Evolutionary conservation across 2,113 vertebrate species (phyloP), one percentile per base, ranked within the genome.

Genomic region (Balaeniceps rex): DNA sequence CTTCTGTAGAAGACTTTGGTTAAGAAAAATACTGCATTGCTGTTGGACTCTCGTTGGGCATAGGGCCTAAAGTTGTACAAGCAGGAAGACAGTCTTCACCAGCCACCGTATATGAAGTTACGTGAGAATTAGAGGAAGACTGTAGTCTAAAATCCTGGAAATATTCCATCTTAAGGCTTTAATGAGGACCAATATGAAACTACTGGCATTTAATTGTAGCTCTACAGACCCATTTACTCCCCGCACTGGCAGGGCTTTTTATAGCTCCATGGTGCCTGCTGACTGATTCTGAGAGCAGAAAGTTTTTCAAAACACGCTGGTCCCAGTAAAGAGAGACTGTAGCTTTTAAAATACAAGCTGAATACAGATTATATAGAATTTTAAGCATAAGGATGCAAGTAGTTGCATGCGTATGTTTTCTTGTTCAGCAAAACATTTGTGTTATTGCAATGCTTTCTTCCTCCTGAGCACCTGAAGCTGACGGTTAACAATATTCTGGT

Each of bases 11-110:
- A 85, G 57, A 25, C n/a, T 86, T 63, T 69, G 14, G 9, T 47
- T 87, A 64, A 87, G 80, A 40, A 55, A 64, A 76, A 34, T 21
- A 7, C 57, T 61, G 5, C 34, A 3, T 40, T 83, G 38, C 34
- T 47, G 1, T 51, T 64, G 74, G 55, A 22, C 5, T 70, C 12
- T 38, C 0, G 0, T 14, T 79, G 58, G 36, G 15, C 44, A 8
- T 10, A 38, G 34, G 14, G 26, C 25, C 24, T 89, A 16, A 46
- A 68, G 58, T 14, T 47, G 23, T n/a, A 24, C 34, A 80, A 64
- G 22, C 16, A 66, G 57, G 25, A 63, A 58, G 29, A 25, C 6
- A 65, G 24, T 79, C 38, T 61, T 60, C 31, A 68, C 14, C 11
- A 16, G 5, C 49, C 17, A 21, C 55, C 1, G 0, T 28, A 13